These are phyloP conservation scores for Aptenodytes patagonicus DNA, from an alignment of 2,113 vertebrate species.

Conservation along the genomic window DNA sequence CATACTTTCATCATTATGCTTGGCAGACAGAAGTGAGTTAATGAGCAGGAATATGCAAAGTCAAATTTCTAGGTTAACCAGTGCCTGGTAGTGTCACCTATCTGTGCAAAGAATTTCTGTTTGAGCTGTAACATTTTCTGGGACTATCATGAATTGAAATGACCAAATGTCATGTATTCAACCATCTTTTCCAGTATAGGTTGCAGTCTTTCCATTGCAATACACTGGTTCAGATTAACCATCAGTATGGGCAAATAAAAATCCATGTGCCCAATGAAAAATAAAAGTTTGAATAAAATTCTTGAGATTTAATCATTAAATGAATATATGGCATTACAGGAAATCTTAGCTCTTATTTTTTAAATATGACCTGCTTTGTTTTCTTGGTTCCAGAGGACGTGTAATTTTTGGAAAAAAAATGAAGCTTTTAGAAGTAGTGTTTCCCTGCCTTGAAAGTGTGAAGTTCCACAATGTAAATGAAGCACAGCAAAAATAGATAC, in stretches of 20 bases:
- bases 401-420: fast-evolving
- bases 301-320: background rate
- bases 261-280: background rate
- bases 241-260: background rate
- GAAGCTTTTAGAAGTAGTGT: background rate
- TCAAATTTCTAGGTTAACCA: background rate
- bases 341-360: background rate
- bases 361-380: background rate
- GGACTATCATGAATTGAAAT: background rate
- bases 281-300: background rate
- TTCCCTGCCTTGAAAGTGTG: background rate
- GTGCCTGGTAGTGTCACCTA: background rate
- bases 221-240: background rate
- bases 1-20: background rate
- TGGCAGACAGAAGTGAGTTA: background rate
- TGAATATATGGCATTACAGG: background rate
- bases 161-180: background rate
- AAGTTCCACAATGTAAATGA: background rate
- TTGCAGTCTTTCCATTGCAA: background rate
- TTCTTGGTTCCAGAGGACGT: background rate
- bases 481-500: background rate
- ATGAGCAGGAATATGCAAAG: background rate
- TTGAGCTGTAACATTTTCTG: background rate
- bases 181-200: background rate
- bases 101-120: background rate